phyloP scores from a whole-genome alignment of 2,113 vertebrate genomes.

The Phyllostomus hastatus region DNA sequence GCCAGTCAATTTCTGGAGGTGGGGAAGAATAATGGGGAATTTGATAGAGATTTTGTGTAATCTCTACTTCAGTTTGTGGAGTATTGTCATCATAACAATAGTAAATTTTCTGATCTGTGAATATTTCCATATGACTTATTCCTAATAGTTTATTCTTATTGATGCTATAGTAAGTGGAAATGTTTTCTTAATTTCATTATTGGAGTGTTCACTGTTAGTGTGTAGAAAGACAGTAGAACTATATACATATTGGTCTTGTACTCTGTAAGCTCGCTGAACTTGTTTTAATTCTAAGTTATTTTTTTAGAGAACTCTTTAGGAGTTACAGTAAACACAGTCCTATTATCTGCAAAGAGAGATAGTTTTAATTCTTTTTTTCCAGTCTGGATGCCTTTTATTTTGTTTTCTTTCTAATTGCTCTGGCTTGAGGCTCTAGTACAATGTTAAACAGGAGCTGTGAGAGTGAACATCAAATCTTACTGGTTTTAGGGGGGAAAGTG shows the following conservation, averaged over 20 bases:
- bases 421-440: too few species aligned
- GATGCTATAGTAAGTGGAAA: background rate
- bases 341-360: too few species aligned
- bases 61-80: background rate
- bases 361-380: too few species aligned
- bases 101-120: background rate
- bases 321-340: background rate
- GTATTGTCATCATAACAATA: background rate
- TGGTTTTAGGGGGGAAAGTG: too few species aligned
- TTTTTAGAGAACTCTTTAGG: background rate
- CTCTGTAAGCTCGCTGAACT: background rate
- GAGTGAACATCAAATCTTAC: too few species aligned
- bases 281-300: background rate
- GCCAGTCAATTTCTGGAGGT: background rate
- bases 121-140: background rate
- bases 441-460: too few species aligned
- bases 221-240: background rate
- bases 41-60: background rate
- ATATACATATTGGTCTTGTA: background rate
- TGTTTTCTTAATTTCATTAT: background rate
- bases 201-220: background rate
- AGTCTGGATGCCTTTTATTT: too few species aligned
- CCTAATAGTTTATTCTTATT: background rate
- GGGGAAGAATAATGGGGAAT: background rate
- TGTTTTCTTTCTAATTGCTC: too few species aligned